Base-by-base conservation (phyloP, 2,113 vertebrate genomes). In the Pseudorhombus dupliciocellatus region DNA sequence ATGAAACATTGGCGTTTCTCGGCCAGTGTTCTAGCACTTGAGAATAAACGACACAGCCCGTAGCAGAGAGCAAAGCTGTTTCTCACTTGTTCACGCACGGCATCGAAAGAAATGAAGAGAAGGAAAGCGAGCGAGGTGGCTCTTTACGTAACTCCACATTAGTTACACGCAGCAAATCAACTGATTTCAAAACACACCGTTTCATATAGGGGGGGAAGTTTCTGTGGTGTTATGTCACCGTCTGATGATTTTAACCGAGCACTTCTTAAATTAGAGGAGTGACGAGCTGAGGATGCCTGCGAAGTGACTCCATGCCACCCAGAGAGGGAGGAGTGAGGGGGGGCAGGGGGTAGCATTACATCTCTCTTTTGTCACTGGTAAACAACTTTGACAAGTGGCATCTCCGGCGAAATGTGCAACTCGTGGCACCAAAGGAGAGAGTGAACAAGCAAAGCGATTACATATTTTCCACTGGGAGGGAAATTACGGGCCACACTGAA, bases 1-100 rank as follows among this genome's bases (percentile, higher is more conserved):
- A 81, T 81, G 83, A 93, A 90, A 88, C 87, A 91, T 82, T 72
- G 51, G 67, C 2, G 69, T 85, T 92, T 84, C 88, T 84, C 84
- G 5, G 77, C 70, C 68, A 65, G 85, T 4, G 72, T 58, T 75
- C 76, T 40, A 73, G 71, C 72, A 69, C 81, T 84, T 74, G 10
- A 87, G 84, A 87, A 85, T 87, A 84, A 90, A 87, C 37, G 56
- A 75, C 75, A 70, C 70, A n/a, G 77, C 65, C 62, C 15, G 28
- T 25, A 61, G 65, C 50, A 31, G 51, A 73, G 73, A 70, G 68
- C 42, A 58, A 56, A 59, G 14, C 57, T 9, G 1, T 50, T n/a
- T n/a, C 51, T 37, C 30, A 0, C 42, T 60, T 24, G 59, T 70
- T 80, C 51, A 34, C 57, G 31, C 20, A 28, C n/a, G 69, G 68